Conservation (phyloP, 2,113 vertebrate species). For the Python bivittatus region DNA sequence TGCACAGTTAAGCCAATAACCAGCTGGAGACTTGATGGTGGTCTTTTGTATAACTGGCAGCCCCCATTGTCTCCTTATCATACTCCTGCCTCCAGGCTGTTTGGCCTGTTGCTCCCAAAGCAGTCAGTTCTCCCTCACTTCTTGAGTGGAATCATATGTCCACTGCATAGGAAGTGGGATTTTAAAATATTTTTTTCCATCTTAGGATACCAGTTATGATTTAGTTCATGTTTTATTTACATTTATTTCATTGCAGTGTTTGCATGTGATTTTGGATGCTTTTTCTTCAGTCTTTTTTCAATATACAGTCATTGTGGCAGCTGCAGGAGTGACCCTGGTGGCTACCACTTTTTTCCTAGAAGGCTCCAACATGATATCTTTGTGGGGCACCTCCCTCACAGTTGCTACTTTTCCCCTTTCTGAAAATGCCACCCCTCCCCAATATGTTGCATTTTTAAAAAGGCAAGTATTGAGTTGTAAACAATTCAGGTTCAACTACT, state of each 20-base stretch:
- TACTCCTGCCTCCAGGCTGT: not conserved
- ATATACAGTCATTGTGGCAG: not conserved
- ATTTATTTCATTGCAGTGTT: not conserved
- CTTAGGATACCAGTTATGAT: not conserved
- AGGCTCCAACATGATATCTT: not conserved
- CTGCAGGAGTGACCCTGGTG: not conserved
- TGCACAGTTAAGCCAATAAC: constrained; percentile 27
- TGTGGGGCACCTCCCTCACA: not conserved
- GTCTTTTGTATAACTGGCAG: too few species aligned
- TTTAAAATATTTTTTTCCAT: not conserved
- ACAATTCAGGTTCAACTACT: not conserved
- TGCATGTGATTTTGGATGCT: not conserved
- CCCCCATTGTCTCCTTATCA: not conserved
- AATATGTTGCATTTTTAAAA: not conserved
- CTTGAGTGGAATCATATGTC: not conserved
- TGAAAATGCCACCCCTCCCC: not conserved
- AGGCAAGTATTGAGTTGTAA: not conserved
- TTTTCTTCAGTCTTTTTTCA: not conserved
- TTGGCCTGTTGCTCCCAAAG: not conserved
- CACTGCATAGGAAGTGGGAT: not conserved
- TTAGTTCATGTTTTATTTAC: not conserved
- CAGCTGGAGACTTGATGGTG: not conserved
- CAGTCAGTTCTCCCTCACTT: not conserved
- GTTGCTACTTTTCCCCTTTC: not conserved
- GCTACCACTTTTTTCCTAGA: not conserved